Evolutionary conservation across 2,888 invertebrate species (phyloP).

Genomic region (Oxytorus armatus): DNA sequence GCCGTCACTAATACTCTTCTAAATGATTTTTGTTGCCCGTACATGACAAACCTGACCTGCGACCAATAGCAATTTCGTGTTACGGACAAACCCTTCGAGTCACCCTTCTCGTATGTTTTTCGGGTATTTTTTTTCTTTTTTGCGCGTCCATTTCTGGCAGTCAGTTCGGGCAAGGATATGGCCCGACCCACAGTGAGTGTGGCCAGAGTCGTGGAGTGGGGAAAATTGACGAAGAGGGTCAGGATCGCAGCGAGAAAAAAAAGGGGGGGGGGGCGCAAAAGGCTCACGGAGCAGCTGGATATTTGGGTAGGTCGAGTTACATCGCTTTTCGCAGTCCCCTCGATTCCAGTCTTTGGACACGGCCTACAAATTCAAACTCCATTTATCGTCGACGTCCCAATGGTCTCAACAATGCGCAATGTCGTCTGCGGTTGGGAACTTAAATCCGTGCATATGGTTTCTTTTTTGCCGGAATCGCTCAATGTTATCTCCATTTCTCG

Average conservation of each 20-base stretch:
- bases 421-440: background rate
- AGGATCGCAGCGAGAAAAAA: slow-evolving; percentile 35
- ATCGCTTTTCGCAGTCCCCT: background rate
- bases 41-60: slow-evolving; percentile 36
- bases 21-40: background rate
- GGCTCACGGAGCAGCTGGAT: slow-evolving; percentile 24
- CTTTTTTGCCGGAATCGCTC: background rate
- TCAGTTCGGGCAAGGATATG: slow-evolving; percentile 38
- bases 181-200: slow-evolving; percentile 55
- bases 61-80: slow-evolving; percentile 22
- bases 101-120: slow-evolving; percentile 5
- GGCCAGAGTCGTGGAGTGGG: slow-evolving; percentile 52
- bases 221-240: slow-evolving; percentile 2
- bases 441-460: background rate
- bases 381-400: slow-evolving; percentile 15
- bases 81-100: slow-evolving; percentile 14
- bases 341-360: slow-evolving; percentile 15
- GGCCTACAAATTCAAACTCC: slow-evolving; percentile 31
- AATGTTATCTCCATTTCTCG: slow-evolving; percentile 4
- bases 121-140: slow-evolving; percentile 5
- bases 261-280: slow-evolving; percentile 48
- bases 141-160: slow-evolving; percentile 7
- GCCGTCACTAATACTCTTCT: background rate
- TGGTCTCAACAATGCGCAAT: background rate
- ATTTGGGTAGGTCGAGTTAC: slow-evolving; percentile 57